Base-by-base conservation (phyloP, 2,797 vertebrate genomes). In the Prunella strophiata region DNA sequence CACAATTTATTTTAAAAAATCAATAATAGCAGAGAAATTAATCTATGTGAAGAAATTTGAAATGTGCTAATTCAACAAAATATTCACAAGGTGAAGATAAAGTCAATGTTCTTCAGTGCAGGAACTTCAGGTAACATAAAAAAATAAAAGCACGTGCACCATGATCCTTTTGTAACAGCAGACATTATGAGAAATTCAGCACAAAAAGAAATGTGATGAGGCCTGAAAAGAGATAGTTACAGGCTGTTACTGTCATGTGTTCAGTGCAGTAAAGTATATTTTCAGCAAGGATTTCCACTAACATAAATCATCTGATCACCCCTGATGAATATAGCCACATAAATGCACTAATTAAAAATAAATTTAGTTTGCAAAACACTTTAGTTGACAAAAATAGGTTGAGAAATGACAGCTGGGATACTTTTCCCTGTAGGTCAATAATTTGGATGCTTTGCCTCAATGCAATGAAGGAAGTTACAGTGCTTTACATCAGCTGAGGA, bases 321-420 rank as follows among this genome's bases (percentile, higher is more conserved):
- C 6, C 1, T 73, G 54, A 87, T 3, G 0, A 91, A 85, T 48
- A 81, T 16, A 68, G 42, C 8, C 66, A 59, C 8, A 68, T 55
- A 74, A 80, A 59, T 27, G 26, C 8, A 59, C 30, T 79, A 85
- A 91, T 82, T 87, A 89, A 87, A 93, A 93, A 90, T 62, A 82
- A 82, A 70, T 30, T 62, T 66, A 43, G 16, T 72, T 73, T 82
- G 36, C 51, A 76, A 88, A 95, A 36, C 23, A 77, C 4, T 86
- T 57, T 18, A 40, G 22, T 79, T 62, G 38, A 85, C 43, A 92
- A 87, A 92, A 92, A 79, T 55, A 85, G 16, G n/a, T 61, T 48
- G 30, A 85, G 70, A 83, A 50, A 80, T 78, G 51, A 54, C 25
- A 88, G 7, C 13, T 79, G 29, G 11, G 36, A 54, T 55, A 62